Evolutionary conservation across 2,113 vertebrate species (phyloP).

Genomic region (Speoplatyrhinus poulsoni): DNA sequence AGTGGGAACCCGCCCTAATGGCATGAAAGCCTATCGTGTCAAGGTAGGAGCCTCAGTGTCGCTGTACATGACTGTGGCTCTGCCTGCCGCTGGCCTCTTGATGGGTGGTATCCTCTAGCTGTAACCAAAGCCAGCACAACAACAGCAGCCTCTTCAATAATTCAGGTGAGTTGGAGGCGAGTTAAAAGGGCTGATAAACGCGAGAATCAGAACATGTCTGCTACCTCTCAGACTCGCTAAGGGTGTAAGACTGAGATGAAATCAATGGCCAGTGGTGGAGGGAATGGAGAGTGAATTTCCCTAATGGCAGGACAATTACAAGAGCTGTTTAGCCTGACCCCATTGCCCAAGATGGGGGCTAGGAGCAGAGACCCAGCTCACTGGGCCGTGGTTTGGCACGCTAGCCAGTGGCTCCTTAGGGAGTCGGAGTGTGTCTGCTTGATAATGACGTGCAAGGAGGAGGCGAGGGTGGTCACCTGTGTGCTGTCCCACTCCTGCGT

Average conservation of each 20-base stretch:
- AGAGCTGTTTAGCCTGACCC: slow-evolving; percentile 76
- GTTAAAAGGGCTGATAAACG: slow-evolving; percentile 71
- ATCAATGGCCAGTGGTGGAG: slow-evolving; percentile 72
- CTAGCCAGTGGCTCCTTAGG: slow-evolving; percentile 53
- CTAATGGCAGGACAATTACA: slow-evolving; percentile 79
- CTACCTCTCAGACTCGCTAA: slow-evolving; percentile 63
- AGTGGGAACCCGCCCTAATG: slow-evolving; percentile 18
- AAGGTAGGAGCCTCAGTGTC: slow-evolving; percentile 47
- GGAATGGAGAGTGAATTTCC: slow-evolving; percentile 76
- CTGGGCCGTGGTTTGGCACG: slow-evolving; percentile 56
- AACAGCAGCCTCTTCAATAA: slow-evolving; percentile 76
- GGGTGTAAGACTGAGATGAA: slow-evolving; percentile 74
- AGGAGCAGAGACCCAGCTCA: slow-evolving; percentile 50
- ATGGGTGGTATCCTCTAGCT: slow-evolving; percentile 50
- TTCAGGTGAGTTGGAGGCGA: slow-evolving; percentile 73
- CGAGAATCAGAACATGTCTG: slow-evolving; percentile 65
- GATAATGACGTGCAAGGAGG: slow-evolving; percentile 41
- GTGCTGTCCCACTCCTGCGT: slow-evolving; percentile 98
- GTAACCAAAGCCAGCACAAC: slow-evolving; percentile 65
- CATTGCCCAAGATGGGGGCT: slow-evolving; percentile 61
- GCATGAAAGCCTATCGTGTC: slow-evolving; percentile 28
- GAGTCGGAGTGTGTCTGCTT: slow-evolving; percentile 36
- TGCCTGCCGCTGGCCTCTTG: slow-evolving; percentile 17
- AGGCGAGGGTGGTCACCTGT: slow-evolving; percentile 80
- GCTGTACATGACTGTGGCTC: slow-evolving; percentile 39